Conservation (phyloP, 2,888 invertebrate genomes). For the Hirtodrosophila histrioides region DNA sequence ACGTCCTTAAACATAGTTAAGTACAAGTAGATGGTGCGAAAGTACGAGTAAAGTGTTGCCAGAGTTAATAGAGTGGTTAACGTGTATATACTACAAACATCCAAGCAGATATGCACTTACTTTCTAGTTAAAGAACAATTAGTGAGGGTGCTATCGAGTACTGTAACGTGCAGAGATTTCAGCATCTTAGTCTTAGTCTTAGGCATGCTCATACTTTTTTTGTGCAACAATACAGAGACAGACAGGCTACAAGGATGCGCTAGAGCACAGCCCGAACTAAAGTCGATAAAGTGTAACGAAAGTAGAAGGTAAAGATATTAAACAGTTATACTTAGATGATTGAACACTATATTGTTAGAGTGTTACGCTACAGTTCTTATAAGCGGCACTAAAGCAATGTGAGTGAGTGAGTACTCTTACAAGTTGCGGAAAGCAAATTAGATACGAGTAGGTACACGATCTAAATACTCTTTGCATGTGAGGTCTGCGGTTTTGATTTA, state of each 20-base stretch:
- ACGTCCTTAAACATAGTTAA: conserved; percentile 22
- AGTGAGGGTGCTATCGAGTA: conserved; percentile 56
- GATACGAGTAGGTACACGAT: conserved; percentile 7
- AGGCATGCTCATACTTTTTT: conserved; percentile 44
- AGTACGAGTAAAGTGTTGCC: conserved; percentile 33
- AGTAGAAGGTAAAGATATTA: conserved; percentile 58
- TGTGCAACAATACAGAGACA: conserved; percentile 57
- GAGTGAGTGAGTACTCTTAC: conserved; percentile 33
- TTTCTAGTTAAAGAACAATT: conserved; percentile 59
- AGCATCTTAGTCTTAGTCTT: conserved; percentile 50
- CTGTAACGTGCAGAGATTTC: conserved; percentile 66
- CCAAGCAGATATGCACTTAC: conserved; percentile 64
- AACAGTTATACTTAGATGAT: conserved; percentile 29
- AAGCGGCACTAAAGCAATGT: conserved; percentile 51
- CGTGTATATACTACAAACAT: conserved; percentile 38
- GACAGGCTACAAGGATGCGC: conserved; percentile 42
- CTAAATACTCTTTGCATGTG: conserved; percentile 21
- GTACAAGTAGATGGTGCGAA: conserved; percentile 23
- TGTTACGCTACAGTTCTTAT: conserved; percentile 32
- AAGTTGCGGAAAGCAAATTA: conserved; percentile 30
- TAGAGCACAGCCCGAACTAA: conserved; percentile 49
- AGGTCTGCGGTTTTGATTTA: conserved; percentile 22
- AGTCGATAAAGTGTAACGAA: conserved; percentile 51
- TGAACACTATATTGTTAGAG: conserved; percentile 17
- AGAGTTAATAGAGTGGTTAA: conserved; percentile 28